Evolutionary conservation across 2,797 vertebrate genomes (phyloP), one percentile per base, ranked within the genome.

Genomic region (Chelon labrosus): DNA sequence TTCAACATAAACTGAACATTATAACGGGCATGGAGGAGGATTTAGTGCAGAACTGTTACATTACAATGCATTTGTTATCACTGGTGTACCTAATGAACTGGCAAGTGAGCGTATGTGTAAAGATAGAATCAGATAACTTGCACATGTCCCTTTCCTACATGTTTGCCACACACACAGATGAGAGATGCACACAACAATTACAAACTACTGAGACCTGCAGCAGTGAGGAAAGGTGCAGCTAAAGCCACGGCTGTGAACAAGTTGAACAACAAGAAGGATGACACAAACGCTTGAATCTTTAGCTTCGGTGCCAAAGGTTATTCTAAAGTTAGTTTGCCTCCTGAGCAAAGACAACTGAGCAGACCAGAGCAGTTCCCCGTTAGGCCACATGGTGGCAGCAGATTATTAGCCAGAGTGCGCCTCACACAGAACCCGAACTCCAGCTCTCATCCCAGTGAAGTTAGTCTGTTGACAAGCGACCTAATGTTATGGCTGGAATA

Each of bases 351-450:
- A 59, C 31, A 25, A 44, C 12, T 1, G 12, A 27, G 20, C 0
- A 19, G 2, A 20, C 10, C 6, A 0, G 2, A 59, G 81, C 39
- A 66, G 50, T 79, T 84, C 22, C 10, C 12, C 2, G 1, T 79
- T 69, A 3, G 16, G 46, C 84, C 92, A 89, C 89, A 73, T 3
- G 87, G 50, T 73, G 89, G 89, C 72, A 86, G 73, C 62, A 84
- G 50, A 68, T 52, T 10, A 51, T 49, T 4, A 25, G 19, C 9
- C 20, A 46, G 58, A 25, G 2, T n/a, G 10, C 3, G 0, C 39
- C 13, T 54, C 4, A 4, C 31, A 35, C 22, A 52, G 16, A 46
- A 31, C 64, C 31, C 1, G 31, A 7, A 31, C 31, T 27, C 14
- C 37, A 17, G 37, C 20, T 57, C 17, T 47, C 17, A 19, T 4